Conservation (phyloP, 2,113 vertebrate genomes). For the Tretioscincus oriximinensis region DNA sequence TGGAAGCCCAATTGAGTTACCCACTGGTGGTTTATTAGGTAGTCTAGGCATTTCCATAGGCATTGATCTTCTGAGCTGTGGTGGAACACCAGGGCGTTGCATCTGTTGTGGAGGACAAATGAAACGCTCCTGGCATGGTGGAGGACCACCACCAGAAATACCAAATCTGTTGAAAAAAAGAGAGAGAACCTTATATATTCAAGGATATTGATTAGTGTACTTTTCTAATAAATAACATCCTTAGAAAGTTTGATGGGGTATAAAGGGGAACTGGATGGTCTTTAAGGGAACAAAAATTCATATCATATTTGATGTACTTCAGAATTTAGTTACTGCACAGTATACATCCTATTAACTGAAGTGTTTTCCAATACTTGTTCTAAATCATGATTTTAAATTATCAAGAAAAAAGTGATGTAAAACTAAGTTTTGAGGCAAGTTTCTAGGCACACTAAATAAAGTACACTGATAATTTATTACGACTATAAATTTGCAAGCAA, state of each 20-base stretch:
- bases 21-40: slow-evolving; percentile 61
- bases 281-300: slow-evolving; percentile 31
- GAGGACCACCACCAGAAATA: slow-evolving; percentile 73
- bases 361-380: neutral
- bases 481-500: neutral
- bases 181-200: slow-evolving; percentile 4
- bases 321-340: slow-evolving; percentile 25
- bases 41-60: slow-evolving; percentile 77
- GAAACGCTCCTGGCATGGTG: slow-evolving; percentile 82
- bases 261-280: too few species aligned
- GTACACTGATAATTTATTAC: neutral
- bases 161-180: slow-evolving; percentile 74
- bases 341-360: slow-evolving; percentile 46
- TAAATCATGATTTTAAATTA: neutral
- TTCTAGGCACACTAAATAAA: neutral
- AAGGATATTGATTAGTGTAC: neutral
- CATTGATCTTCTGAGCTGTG: slow-evolving; percentile 81
- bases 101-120: slow-evolving; percentile 75
- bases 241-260: neutral
- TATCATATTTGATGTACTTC: slow-evolving; percentile 48
- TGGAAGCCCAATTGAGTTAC: slow-evolving; percentile 68
- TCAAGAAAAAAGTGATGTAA: neutral
- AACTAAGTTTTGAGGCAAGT: neutral
- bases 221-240: neutral
- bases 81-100: slow-evolving; percentile 73